phyloP scores from a whole-genome alignment of 2,797 vertebrate species.

The Hemibagrus guttatus region DNA sequence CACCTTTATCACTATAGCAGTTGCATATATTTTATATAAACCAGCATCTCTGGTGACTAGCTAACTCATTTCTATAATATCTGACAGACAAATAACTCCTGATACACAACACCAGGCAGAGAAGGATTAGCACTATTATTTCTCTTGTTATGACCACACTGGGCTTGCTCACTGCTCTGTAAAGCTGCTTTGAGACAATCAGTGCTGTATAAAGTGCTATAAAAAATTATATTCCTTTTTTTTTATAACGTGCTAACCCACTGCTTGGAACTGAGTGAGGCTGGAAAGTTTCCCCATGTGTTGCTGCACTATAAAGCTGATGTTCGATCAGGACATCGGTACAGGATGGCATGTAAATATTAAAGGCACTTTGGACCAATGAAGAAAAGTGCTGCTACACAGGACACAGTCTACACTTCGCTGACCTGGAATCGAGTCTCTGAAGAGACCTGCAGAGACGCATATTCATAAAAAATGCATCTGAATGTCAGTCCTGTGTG shows the following conservation, averaged over 20 bases:
- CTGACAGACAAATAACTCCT: neutral
- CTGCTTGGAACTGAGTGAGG: neutral
- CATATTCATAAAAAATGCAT: constrained; percentile 39
- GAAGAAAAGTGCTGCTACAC: neutral
- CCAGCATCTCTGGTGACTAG: no score
- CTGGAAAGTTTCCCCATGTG: constrained; percentile 1
- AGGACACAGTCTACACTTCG: neutral
- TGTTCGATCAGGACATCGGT: neutral
- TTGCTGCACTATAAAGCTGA: constrained; percentile 4
- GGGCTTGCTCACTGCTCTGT: neutral
- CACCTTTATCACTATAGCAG: neutral
- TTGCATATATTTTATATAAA: neutral
- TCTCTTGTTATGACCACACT: neutral
- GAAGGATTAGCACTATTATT: neutral
- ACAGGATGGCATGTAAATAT: neutral
- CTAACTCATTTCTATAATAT: neutral
- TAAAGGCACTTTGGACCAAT: neutral
- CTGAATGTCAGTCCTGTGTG: constrained; percentile 6
- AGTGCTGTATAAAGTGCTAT: constrained; percentile 7
- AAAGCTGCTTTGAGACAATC: constrained; percentile 21
- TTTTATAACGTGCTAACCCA: neutral
- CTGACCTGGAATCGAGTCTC: neutral
- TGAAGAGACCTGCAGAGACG: constrained; percentile 4
- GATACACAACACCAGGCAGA: neutral
- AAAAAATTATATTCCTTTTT: constrained; percentile 17